Percentiles rank a stretch among this genome's conserved stretches.
Conservation (phyloP, 2,797 vertebrate species). For the Anguilla anguilla region DNA sequence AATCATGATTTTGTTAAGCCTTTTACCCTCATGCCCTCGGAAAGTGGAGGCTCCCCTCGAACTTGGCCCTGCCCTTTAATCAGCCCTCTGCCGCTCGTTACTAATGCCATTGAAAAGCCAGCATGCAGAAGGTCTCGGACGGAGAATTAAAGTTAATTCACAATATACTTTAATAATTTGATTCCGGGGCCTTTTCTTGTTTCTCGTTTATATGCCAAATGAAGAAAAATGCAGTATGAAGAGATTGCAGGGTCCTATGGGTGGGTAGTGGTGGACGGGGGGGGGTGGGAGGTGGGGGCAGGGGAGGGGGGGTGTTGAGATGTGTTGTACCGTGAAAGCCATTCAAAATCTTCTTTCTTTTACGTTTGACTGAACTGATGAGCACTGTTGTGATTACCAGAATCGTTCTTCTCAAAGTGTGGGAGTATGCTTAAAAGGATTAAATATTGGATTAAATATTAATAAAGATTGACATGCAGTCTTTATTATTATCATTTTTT, state of each 20-base stretch:
- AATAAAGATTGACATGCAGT: not conserved
- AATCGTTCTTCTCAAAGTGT: not conserved
- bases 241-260: not conserved
- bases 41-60: not conserved
- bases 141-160: constrained; percentile 41
- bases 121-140: constrained; percentile 31
- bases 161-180: constrained; percentile 38
- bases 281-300: not conserved
- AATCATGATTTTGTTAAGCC: constrained; percentile 33
- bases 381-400: not conserved
- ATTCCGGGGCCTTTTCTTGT: constrained; percentile 30
- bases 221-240: not conserved
- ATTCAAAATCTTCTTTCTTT: not conserved
- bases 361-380: not conserved
- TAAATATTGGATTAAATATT: not conserved
- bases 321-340: not conserved
- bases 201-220: not conserved
- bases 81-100: constrained; percentile 35
- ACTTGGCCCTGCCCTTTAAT: not conserved
- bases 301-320: not conserved
- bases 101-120: constrained; percentile 44
- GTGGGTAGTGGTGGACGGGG: not conserved
- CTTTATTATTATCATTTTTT: not conserved
- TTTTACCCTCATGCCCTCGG: constrained; percentile 26
- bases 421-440: not conserved